Percentiles rank a stretch among this genome's conserved stretches.
phyloP scores from a whole-genome alignment of 2,797 vertebrate species.

The Cephalopachus bancanus region DNA sequence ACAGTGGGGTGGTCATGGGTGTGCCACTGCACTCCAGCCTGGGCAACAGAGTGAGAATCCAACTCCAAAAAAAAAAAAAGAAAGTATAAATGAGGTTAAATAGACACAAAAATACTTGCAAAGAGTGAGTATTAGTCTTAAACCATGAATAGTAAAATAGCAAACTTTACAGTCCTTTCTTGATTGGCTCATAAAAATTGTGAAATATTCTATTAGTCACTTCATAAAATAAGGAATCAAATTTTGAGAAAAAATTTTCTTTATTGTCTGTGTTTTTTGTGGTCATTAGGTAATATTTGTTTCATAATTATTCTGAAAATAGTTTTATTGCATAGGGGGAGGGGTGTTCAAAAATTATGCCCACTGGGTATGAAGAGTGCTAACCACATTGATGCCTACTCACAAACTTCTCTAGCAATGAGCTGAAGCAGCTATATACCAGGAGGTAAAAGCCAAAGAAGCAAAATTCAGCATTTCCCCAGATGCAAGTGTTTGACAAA shows the following conservation, averaged over 20 bases:
- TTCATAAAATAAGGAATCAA: not conserved
- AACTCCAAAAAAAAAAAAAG: too few relatives aligned
- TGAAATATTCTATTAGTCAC: not conserved
- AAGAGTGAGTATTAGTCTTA: not conserved
- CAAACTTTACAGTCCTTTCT: conserved; percentile 10
- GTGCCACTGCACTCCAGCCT: too few relatives aligned
- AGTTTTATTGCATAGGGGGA: not conserved
- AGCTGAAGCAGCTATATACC: not conserved
- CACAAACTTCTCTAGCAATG: not conserved
- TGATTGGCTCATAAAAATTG: not conserved
- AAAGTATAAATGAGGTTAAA: not conserved
- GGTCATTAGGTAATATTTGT: not conserved
- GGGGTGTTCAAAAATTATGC: not conserved
- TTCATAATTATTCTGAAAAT: conserved; percentile 31
- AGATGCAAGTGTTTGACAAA: not conserved
- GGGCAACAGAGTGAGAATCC: too few relatives aligned
- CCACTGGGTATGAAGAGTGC: not conserved
- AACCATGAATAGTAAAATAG: not conserved
- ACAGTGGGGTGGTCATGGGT: too few relatives aligned
- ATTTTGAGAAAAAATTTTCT: conserved; percentile 20
- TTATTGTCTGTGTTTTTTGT: not conserved
- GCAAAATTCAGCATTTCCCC: not conserved
- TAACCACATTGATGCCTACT: not conserved
- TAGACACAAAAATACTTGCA: not conserved
- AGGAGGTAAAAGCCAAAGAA: not conserved